phyloP scores from a whole-genome alignment of 1,140 invertebrate species.

The Mylabris phalerata region DNA sequence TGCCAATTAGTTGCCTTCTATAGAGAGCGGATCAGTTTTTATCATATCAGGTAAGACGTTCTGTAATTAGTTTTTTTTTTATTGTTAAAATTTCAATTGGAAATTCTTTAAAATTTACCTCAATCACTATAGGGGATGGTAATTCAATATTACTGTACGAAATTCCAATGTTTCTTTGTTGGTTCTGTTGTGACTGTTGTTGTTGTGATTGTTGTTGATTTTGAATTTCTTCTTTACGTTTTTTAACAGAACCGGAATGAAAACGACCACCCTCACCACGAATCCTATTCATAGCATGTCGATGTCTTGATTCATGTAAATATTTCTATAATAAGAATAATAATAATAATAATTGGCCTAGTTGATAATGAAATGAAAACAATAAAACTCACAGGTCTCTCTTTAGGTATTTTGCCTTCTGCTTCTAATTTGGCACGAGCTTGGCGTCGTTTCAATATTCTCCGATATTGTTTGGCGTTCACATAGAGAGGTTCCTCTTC shows the following conservation, averaged over 20 bases:
- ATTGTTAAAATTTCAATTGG: background rate
- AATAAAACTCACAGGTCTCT: conserved; percentile 67
- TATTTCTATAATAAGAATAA: conserved; percentile 76
- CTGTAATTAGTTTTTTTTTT: conserved; percentile 24
- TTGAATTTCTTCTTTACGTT: conserved; percentile 44
- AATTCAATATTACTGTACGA: conserved; percentile 33
- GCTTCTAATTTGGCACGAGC: conserved; percentile 87
- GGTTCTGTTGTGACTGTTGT: conserved; percentile 29
- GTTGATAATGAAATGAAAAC: background rate
- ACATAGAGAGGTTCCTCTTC: conserved; percentile 95
- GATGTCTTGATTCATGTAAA: conserved; percentile 95
- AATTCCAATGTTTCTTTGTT: conserved; percentile 32
- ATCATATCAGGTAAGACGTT: conserved; percentile 34
- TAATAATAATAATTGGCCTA: conserved; percentile 11
- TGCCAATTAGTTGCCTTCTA: conserved; percentile 1
- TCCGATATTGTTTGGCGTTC: conserved; percentile 96
- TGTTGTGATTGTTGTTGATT: conserved; percentile 7
- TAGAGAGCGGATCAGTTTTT: conserved; percentile 28
- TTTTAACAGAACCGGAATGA: conserved; percentile 68
- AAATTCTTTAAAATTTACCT: conserved; percentile 26
- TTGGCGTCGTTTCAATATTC: conserved; percentile 84
- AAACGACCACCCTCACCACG: conserved; percentile 95
- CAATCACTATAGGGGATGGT: conserved; percentile 37
- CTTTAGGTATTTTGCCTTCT: conserved; percentile 92
- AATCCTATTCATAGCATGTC: conserved; percentile 96